phyloP scores from a whole-genome alignment of 2,113 vertebrate genomes.

The Saguinus imperator region DNA sequence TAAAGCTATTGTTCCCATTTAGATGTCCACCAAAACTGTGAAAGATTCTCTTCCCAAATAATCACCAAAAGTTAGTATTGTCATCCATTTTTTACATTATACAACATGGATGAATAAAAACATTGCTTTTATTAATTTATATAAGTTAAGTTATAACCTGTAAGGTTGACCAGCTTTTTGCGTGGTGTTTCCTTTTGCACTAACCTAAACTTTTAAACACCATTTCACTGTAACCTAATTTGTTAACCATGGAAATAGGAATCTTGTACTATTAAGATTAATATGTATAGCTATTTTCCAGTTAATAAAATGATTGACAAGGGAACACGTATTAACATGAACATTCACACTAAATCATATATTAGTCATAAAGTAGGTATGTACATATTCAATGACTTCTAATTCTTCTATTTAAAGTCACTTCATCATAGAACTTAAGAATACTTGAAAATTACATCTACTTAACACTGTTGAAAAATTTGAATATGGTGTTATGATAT shows the following conservation, averaged over 20 bases:
- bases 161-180: background rate
- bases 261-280: background rate
- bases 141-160: background rate
- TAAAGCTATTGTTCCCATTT: background rate
- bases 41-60: background rate
- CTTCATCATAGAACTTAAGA: background rate
- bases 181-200: background rate
- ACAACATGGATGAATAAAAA: background rate
- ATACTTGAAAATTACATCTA: background rate
- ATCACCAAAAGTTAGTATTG: background rate
- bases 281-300: background rate
- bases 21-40: background rate
- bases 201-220: background rate
- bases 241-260: background rate
- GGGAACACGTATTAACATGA: background rate
- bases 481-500: background rate
- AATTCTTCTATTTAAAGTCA: background rate
- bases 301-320: background rate
- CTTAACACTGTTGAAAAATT: background rate
- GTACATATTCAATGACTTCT: background rate
- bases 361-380: background rate
- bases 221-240: background rate
- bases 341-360: background rate
- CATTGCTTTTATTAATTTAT: background rate
- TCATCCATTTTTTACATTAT: background rate